A percentile compares a stretch with the other conserved stretches of the same genome.
These are phyloP conservation scores for Sinocyclocheilus grahami DNA, from an alignment of 2,113 vertebrate species.

Conservation along the genomic window DNA sequence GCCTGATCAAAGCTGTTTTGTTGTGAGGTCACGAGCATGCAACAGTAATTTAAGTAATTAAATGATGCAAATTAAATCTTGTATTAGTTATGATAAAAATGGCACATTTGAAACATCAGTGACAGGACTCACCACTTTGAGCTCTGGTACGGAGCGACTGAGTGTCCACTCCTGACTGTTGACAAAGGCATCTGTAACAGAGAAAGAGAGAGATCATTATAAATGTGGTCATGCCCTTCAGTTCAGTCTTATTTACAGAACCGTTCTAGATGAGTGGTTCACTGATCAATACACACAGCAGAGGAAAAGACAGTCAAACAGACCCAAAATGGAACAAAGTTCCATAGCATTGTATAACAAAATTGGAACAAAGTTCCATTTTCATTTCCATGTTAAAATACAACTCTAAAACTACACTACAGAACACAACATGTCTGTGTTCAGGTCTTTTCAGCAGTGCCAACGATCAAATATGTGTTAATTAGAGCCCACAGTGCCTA, in stretches of 20 bases:
- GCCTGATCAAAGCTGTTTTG: neutral
- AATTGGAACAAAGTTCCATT: too few relatives aligned
- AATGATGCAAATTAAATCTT: neutral
- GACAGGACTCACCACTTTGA: slow-evolving; percentile 95
- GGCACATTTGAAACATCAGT: neutral
- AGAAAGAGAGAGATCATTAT: neutral
- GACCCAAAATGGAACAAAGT: neutral
- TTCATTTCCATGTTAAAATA: too few relatives aligned
- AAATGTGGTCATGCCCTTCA: neutral
- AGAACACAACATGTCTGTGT: neutral
- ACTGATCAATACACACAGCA: neutral
- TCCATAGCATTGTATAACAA: too few relatives aligned
- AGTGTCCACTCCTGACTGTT: slow-evolving; percentile 99
- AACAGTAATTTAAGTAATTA: neutral
- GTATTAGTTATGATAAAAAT: neutral
- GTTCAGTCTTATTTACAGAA: neutral
- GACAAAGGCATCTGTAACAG: slow-evolving; percentile 94
- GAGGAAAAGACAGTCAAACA: neutral
- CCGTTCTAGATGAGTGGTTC: neutral
- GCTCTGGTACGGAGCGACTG: slow-evolving; percentile 91
- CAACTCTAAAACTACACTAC: neutral
- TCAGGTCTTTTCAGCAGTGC: neutral
- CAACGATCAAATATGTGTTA: neutral
- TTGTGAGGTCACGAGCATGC: neutral
- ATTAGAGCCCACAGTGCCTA: slow-evolving; percentile 1